A percentile compares a stretch with the other conserved stretches of the same genome.
These are phyloP conservation scores for Tragelaphus strepsiceros DNA, from an alignment of 2,113 vertebrate genomes.

Conservation along the genomic window DNA sequence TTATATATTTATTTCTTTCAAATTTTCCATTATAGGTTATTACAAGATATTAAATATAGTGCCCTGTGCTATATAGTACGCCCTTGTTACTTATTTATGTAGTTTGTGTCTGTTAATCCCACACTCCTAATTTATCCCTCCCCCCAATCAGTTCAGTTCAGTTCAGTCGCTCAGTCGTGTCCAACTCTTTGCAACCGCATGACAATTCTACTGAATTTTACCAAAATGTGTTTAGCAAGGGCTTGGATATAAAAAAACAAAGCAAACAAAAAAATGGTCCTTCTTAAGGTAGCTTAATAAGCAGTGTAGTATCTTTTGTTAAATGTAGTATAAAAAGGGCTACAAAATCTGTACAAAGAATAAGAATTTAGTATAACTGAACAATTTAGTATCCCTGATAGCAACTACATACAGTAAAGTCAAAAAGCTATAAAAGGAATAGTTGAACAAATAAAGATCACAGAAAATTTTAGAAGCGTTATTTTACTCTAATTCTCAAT, in stretches of 20 bases:
- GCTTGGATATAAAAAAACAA: neutral
- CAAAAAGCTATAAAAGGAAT: neutral
- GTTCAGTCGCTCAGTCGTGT: no score
- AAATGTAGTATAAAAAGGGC: conserved; percentile 11
- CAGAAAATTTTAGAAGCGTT: neutral
- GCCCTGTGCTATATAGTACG: neutral
- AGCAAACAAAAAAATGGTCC: neutral
- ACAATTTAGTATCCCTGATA: neutral
- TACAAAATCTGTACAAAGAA: neutral
- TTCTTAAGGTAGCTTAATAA: neutral
- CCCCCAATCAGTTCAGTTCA: no score
- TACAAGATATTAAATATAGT: neutral
- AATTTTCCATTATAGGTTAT: neutral
- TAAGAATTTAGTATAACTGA: neutral
- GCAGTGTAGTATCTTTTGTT: neutral
- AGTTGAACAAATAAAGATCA: neutral
- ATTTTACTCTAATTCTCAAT: neutral
- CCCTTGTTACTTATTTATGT: neutral
- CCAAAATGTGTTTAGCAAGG: neutral
- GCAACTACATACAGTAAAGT: neutral
- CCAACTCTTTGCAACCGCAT: no score
- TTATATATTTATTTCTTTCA: neutral
- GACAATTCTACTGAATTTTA: neutral
- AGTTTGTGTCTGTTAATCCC: neutral
- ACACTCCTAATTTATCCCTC: neutral